These are phyloP conservation scores for Brachycybe producta DNA, from an alignment of 2,888 invertebrate species.

Conservation along the genomic window DNA sequence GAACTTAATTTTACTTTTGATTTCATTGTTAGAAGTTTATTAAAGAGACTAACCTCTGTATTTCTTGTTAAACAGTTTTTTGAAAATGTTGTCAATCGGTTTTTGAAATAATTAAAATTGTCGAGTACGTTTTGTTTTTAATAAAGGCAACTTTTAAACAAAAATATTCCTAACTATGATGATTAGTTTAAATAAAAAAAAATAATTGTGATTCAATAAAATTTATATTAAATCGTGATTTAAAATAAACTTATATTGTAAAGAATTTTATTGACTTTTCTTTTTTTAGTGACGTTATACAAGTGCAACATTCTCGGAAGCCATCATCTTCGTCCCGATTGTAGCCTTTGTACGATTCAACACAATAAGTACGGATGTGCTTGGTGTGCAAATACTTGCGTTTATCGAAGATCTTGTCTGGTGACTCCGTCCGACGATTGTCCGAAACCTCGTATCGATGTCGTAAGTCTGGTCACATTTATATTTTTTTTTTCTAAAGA, in stretches of 20 bases:
- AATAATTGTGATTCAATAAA: too few species aligned
- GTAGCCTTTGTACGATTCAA: conserved; percentile 87
- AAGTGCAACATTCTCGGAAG: conserved; percentile 92
- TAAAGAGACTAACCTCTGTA: background rate
- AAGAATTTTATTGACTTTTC: too few species aligned
- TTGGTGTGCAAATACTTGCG: conserved; percentile 87
- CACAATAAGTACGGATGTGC: conserved; percentile 75
- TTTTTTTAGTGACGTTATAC: conserved; percentile 60
- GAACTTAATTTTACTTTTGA: too few species aligned
- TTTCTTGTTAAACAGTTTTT: background rate
- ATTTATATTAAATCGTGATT: too few species aligned
- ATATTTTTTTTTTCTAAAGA: too few species aligned
- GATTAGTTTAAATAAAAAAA: too few species aligned
- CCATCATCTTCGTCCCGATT: conserved; percentile 85
- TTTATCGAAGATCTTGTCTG: conserved; percentile 69
- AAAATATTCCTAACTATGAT: too few species aligned
- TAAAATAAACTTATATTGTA: too few species aligned
- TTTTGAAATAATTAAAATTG: background rate
- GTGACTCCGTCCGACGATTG: conserved; percentile 46
- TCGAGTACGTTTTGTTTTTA: background rate
- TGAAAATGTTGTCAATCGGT: too few species aligned
- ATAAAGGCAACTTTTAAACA: too few species aligned
- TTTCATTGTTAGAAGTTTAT: background rate
- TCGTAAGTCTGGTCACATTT: too few species aligned
- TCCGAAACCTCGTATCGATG: conserved; percentile 80